Evolutionary conservation across 2,113 vertebrate species (phyloP).

Genomic region (Turdus rufiventris): DNA sequence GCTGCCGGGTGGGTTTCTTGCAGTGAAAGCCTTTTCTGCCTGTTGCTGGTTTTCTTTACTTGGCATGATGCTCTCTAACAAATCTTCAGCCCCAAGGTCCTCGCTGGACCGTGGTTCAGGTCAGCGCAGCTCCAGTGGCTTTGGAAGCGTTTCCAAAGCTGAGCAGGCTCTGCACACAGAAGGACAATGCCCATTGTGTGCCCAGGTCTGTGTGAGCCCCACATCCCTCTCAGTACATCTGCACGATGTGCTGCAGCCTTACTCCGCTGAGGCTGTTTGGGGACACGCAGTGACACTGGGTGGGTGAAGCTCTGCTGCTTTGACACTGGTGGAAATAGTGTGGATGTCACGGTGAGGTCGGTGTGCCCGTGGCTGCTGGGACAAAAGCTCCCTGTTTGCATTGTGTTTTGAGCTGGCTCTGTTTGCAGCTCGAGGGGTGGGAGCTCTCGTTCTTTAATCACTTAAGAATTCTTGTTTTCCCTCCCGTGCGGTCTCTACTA

Average conservation of each 20-base stretch:
- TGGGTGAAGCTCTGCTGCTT: neutral
- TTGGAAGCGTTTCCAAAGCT: neutral
- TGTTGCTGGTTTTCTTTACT: neutral
- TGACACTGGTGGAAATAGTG: accelerated
- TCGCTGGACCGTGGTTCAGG: neutral
- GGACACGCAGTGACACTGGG: too few relatives aligned
- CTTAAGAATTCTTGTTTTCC: neutral
- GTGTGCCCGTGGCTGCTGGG: neutral
- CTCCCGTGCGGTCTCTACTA: accelerated
- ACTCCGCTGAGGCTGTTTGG: neutral
- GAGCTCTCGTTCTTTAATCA: neutral
- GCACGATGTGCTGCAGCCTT: accelerated
- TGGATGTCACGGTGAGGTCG: neutral
- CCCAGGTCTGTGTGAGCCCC: neutral
- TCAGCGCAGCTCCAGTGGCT: neutral
- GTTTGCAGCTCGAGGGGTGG: neutral
- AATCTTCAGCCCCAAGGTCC: neutral
- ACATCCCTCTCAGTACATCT: neutral
- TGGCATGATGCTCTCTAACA: neutral
- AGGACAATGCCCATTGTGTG: neutral
- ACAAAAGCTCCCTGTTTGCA: neutral
- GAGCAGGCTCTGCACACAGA: neutral
- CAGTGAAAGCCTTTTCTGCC: neutral
- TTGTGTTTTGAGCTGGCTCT: neutral
- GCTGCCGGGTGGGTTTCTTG: neutral